Evolutionary conservation across 2,797 vertebrate genomes (phyloP), one percentile per base, ranked within the genome.

Genomic region (Pampus argenteus): DNA sequence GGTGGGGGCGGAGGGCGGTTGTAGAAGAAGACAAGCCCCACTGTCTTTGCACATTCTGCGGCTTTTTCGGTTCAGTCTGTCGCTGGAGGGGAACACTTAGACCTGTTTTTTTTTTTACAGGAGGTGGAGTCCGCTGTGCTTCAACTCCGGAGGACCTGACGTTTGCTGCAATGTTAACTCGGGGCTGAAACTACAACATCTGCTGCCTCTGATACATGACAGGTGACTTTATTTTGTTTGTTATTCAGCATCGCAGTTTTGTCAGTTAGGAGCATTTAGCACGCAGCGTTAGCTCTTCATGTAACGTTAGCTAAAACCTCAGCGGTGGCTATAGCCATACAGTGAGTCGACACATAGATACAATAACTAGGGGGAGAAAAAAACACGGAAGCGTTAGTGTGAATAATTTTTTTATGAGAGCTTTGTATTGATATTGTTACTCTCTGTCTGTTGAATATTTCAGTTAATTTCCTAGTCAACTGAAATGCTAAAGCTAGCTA

Each of bases 21-120:
- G 68, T 63, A 81, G 86, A 91, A 56, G 67, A 90, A 90, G 82
- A 80, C 20, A 1, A 66, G 6, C 34, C 52, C 44, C n/a, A 9
- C 38, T 11, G 58, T 64, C 42, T 17, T 31, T 81, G 49, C 73
- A 81, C 86, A 66, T 78, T 89, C 91, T 92, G 92, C 91, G 84
- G 91, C 74, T 83, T 84, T 91, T 85, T 83, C 26, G 70, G 61
- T 77, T 80, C 70, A 66, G 74, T 81, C 60, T 45, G 36, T 83
- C 48, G 29, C 36, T 82, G 74, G 44, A 47, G 49, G 23, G 36
- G 48, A 31, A 54, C 72, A 86, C 57, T 20, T 59, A 73, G 58
- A 77, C 36, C 17, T n/a, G n/a, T n/a, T n/a, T n/a, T n/a, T n/a
- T n/a, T n/a, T 69, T 36, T 36, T n/a, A n/a, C 11, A 6, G 67